Evolutionary conservation across 2,113 vertebrate genomes (phyloP).

Genomic region (Etia nguti): DNA sequence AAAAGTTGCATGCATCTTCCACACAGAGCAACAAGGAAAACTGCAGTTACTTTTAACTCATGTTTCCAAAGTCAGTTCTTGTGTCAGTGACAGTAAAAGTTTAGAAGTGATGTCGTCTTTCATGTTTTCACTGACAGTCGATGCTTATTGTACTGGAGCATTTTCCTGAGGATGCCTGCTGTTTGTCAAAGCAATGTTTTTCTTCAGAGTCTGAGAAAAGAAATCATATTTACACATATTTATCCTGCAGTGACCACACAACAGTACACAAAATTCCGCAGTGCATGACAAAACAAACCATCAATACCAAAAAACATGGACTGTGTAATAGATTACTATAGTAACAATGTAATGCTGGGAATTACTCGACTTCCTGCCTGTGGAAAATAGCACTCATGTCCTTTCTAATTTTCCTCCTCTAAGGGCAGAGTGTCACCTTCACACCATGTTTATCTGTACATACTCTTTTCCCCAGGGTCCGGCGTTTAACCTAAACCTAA

Average conservation of each 20-base stretch:
- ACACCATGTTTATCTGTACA: accelerated
- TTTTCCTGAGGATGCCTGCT: neutral
- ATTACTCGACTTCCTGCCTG: neutral
- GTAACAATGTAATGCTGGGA: neutral
- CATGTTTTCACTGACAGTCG: neutral
- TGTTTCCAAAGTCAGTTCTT: neutral
- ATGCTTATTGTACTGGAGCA: neutral
- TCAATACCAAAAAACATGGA: neutral
- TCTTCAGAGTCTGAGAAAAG: neutral
- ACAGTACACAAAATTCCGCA: neutral
- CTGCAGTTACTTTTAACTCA: neutral
- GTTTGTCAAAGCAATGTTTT: neutral
- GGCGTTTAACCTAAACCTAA: neutral
- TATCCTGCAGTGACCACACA: neutral
- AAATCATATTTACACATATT: neutral
- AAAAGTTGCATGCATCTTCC: neutral
- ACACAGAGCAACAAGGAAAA: neutral
- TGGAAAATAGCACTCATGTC: neutral
- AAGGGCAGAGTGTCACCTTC: neutral
- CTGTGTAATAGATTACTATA: neutral
- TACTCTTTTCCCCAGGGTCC: neutral
- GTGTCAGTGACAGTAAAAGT: neutral
- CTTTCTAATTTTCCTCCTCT: neutral
- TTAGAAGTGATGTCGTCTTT: neutral
- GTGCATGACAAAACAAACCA: accelerated